These are phyloP conservation scores for Atta colombica DNA, from an alignment of 1,140 invertebrate genomes.

Conservation along the genomic window DNA sequence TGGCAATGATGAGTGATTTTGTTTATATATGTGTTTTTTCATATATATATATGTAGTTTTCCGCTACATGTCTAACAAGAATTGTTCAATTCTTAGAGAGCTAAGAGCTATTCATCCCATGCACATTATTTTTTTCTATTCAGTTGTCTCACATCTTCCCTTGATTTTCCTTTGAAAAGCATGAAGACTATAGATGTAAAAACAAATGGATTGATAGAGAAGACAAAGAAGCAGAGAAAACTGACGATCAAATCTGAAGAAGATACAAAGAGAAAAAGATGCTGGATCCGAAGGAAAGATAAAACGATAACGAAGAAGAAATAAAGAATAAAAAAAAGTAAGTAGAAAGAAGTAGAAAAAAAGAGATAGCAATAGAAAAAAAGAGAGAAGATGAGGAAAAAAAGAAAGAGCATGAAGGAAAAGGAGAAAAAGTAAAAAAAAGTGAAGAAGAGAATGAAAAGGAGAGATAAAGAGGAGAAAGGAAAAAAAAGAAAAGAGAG, in stretches of 20 bases:
- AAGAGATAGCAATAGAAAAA: conserved; percentile 69
- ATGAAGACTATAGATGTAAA: conserved; percentile 11
- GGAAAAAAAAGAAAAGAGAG: conserved; percentile 76
- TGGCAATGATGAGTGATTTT: neutral
- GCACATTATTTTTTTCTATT: conserved; percentile 74
- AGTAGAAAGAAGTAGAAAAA: conserved; percentile 72
- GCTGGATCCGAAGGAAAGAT: conserved; percentile 16
- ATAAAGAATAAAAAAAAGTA: conserved; percentile 77
- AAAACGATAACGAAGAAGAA: conserved; percentile 70
- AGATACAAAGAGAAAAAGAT: neutral
- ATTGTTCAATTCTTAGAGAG: conserved; percentile 11
- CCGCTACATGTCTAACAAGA: too few species aligned
- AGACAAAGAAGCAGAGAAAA: conserved; percentile 15
- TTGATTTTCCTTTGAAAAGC: neutral
- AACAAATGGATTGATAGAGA: conserved; percentile 48
- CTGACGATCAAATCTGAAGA: conserved; percentile 39
- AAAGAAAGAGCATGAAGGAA: too few species aligned
- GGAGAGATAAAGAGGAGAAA: conserved; percentile 66
- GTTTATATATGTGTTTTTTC: neutral
- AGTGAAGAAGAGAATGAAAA: neutral
- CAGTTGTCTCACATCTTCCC: conserved; percentile 36
- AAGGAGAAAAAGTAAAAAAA: conserved; percentile 80
- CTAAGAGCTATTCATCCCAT: conserved; percentile 46
- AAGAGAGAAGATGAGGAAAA: conserved; percentile 21
- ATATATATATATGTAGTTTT: neutral